Conservation (phyloP, 1,140 invertebrate species). For the Nasonia longicornis region DNA sequence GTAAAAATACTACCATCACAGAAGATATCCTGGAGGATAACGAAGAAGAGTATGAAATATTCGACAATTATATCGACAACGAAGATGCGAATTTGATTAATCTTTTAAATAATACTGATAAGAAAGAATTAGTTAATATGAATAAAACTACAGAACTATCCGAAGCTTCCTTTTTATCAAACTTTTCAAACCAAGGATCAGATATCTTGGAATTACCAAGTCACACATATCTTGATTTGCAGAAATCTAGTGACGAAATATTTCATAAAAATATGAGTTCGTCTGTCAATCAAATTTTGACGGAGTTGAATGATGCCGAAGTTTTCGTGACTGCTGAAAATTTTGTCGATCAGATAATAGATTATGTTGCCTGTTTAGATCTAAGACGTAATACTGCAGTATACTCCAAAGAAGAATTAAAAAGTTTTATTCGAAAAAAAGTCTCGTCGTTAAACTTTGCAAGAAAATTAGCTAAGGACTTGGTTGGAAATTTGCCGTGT, state of each 20-base stretch:
- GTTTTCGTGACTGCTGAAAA: slow-evolving; percentile 49
- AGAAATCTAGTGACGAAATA: slow-evolving; percentile 53
- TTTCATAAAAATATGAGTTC: slow-evolving; percentile 61
- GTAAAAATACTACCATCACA: slow-evolving; percentile 44
- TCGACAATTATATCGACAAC: slow-evolving; percentile 6
- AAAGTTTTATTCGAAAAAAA: slow-evolving; percentile 41
- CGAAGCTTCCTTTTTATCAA: slow-evolving; percentile 46
- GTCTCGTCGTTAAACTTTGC: slow-evolving; percentile 47
- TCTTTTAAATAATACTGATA: not conserved
- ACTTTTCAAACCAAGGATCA: slow-evolving; percentile 51
- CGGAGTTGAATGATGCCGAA: slow-evolving; percentile 56
- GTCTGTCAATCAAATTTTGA: slow-evolving; percentile 61
- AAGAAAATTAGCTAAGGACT: slow-evolving; percentile 47
- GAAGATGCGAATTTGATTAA: slow-evolving; percentile 8
- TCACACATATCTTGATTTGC: slow-evolving; percentile 51
- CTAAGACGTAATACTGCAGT: slow-evolving; percentile 30
- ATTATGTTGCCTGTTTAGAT: slow-evolving; percentile 48
- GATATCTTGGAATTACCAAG: slow-evolving; percentile 57
- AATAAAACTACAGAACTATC: slow-evolving; percentile 50
- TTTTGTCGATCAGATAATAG: slow-evolving; percentile 56
- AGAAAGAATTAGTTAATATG: slow-evolving; percentile 26
- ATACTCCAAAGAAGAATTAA: slow-evolving; percentile 35
- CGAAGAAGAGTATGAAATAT: slow-evolving; percentile 11
- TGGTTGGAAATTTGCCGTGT: slow-evolving; percentile 43
- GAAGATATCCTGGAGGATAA: slow-evolving; percentile 44